Base-by-base conservation (phyloP, 1,140 invertebrate genomes). In the Saccostrea echinata region DNA sequence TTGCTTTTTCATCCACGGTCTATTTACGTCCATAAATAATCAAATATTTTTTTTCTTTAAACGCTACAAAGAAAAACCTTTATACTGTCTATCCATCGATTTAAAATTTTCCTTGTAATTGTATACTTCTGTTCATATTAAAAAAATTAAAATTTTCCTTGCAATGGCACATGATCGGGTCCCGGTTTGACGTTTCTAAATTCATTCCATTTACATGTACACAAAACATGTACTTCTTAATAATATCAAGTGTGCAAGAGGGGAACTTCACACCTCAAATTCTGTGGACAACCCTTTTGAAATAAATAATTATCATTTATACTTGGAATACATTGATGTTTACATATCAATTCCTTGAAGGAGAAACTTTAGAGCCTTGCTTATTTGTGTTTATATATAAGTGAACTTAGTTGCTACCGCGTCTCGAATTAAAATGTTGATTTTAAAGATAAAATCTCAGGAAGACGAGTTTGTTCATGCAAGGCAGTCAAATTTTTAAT, bases 371-470 rank as follows among this genome's bases (percentile, higher is more conserved):
- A 76, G 27, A 16, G 27, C 27, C 12, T 76, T 30, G 68, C 24
- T 76, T 76, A 76, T 76, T 76, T 76, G 68, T 76, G 27, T 76
- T 12, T 33, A 76, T 76, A 30, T 76, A 76, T 16, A 76, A 76
- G 68, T 76, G 68, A 76, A 30, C 68, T 76, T 76, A 27, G 68
- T 76, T 76, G 68, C 27, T 33, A 30, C 68, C 68, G 11, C 68
- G 68, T 76, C 68, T 76, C 68, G 68, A 76, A 76, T 76, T 76
- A 76, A 76, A 76, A 27, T 76, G 68, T 76, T 76, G 68, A 76
- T 76, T 76, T 76, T 76, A 76, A 76, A 76, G 68, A 76, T 76
- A 76, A 76, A 76, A 76, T 76, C 68, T 76, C 24, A 30, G 27
- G n/a, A 16, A 18, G 30, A 18, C 68, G 68, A 76, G 68, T 76